Conservation (phyloP, 53 echinoderm and acorn worm genomes). For the Mesocentrotus franciscanus region DNA sequence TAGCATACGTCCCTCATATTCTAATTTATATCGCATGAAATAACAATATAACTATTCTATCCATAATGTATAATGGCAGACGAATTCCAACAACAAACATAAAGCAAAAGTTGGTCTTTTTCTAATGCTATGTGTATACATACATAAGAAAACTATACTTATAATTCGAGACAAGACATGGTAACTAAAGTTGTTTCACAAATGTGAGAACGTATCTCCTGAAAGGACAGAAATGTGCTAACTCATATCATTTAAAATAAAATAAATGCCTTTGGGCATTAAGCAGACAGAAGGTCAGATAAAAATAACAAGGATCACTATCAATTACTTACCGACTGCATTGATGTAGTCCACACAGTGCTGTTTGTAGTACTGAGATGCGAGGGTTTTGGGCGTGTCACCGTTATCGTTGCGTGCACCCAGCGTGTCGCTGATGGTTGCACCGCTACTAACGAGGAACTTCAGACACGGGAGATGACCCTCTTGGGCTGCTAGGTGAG, state of each 20-base stretch:
- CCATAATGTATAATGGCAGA: no score
- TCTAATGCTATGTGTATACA: no score
- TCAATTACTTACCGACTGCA: slow-evolving; percentile 82
- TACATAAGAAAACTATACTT: no score
- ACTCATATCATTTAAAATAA: background rate
- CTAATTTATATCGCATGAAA: no score
- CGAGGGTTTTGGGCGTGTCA: slow-evolving; percentile 98
- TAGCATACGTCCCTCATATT: no score
- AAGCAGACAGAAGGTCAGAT: no score
- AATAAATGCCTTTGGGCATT: no score
- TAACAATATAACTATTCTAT: no score
- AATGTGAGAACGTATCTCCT: background rate
- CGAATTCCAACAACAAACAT: no score
- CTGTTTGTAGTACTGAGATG: slow-evolving; percentile 98
- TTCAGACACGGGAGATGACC: slow-evolving; percentile 96
- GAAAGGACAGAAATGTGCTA: background rate
- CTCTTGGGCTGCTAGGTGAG: slow-evolving; percentile 93
- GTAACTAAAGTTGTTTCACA: no score
- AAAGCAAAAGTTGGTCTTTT: no score
- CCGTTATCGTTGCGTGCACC: slow-evolving; percentile 98
- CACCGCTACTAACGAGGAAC: slow-evolving; percentile 92
- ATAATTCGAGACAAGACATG: no score
- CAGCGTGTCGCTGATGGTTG: slow-evolving; percentile 84
- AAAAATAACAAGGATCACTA: background rate
- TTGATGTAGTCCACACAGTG: slow-evolving; percentile 99